These are phyloP conservation scores for Carollia perspicillata DNA, from an alignment of 2,113 vertebrate species.

Conservation along the genomic window DNA sequence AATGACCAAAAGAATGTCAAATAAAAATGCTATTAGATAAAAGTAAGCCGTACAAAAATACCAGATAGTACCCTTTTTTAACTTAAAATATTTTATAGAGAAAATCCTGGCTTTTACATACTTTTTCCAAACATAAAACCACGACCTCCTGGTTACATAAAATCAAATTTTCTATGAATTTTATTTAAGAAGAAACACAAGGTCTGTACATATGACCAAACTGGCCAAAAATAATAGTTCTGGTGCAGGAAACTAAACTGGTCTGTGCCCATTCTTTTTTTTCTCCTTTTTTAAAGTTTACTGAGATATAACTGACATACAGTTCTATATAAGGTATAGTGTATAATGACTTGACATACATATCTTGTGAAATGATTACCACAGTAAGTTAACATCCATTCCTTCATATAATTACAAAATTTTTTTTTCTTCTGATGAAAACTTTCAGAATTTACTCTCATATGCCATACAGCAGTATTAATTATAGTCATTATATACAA, in stretches of 20 bases:
- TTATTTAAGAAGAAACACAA: not conserved
- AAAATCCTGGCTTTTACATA: not conserved
- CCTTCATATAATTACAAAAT: not conserved
- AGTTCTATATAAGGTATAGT: not conserved
- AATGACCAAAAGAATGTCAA: not conserved
- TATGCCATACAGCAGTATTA: not conserved
- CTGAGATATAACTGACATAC: not conserved
- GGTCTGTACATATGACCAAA: not conserved
- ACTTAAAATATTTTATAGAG: not conserved
- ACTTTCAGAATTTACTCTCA: not conserved
- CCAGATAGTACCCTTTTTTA: not conserved
- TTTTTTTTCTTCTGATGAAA: not conserved
- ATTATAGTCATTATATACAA: not conserved
- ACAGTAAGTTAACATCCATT: not conserved
- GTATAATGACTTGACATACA: not conserved
- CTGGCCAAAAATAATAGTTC: not conserved
- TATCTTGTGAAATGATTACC: not conserved
- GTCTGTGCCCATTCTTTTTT: not conserved
- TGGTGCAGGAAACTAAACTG: not conserved
- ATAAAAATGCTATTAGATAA: slow-evolving; percentile 10
- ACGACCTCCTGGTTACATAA: not conserved
- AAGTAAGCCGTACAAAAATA: slow-evolving; percentile 14
- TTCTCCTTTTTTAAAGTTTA: not conserved
- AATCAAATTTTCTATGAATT: not conserved
- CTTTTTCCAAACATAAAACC: not conserved